These are phyloP conservation scores for Oreochromis spilurus DNA, from an alignment of 2,113 vertebrate genomes.

Conservation along the genomic window DNA sequence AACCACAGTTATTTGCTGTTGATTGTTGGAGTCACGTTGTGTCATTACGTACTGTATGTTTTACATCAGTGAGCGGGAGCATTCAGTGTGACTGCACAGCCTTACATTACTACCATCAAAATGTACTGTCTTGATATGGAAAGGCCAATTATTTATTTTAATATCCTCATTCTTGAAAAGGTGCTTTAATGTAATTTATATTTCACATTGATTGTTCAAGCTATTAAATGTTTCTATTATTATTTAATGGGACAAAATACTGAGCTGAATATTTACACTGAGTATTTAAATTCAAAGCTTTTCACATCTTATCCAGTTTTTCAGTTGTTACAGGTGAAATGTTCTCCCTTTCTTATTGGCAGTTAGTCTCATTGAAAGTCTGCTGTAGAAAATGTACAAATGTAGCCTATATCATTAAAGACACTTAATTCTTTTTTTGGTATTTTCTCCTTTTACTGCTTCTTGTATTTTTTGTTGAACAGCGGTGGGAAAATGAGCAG, in stretches of 20 bases:
- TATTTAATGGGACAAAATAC: slow-evolving; percentile 62
- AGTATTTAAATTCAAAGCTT: slow-evolving; percentile 57
- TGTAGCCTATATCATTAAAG: slow-evolving; percentile 73
- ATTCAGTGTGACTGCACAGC: slow-evolving; percentile 28
- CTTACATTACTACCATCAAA: slow-evolving; percentile 38
- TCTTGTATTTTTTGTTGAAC: background rate
- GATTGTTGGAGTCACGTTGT: background rate
- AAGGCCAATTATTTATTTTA: slow-evolving; percentile 77
- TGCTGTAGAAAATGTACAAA: slow-evolving; percentile 76
- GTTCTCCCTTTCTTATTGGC: slow-evolving; percentile 56
- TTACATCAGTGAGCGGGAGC: background rate
- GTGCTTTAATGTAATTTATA: slow-evolving; percentile 79
- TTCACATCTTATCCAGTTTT: slow-evolving; percentile 38
- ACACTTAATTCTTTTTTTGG: slow-evolving; percentile 59
- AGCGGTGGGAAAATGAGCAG: background rate
- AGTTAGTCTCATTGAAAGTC: slow-evolving; percentile 64
- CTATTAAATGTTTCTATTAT: slow-evolving; percentile 48
- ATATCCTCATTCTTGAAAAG: slow-evolving; percentile 74
- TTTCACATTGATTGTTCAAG: slow-evolving; percentile 69
- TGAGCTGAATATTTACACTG: slow-evolving; percentile 52
- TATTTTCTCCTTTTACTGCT: background rate
- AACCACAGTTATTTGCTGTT: slow-evolving; percentile 22
- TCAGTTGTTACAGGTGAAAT: slow-evolving; percentile 33
- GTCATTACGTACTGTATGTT: background rate
- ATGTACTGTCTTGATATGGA: slow-evolving; percentile 54